These are phyloP conservation scores for Teleopsis dalmanni DNA, from an alignment of 1,140 invertebrate genomes.

Conservation along the genomic window DNA sequence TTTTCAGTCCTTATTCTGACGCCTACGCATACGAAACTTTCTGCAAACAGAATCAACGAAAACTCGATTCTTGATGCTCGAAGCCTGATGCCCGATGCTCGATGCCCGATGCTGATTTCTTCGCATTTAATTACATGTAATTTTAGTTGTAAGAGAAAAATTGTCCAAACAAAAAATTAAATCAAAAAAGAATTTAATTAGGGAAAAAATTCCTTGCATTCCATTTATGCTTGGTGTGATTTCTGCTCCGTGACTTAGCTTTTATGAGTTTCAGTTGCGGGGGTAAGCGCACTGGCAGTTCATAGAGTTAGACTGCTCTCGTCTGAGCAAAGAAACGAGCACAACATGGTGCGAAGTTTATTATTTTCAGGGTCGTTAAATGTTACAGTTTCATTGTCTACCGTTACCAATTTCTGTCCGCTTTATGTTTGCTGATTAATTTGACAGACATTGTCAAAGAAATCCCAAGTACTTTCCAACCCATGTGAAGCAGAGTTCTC, in stretches of 20 bases:
- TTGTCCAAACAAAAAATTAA: too few species aligned
- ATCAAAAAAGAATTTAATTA: not conserved
- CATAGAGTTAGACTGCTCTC: not conserved
- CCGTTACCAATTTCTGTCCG: not conserved
- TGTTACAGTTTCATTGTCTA: not conserved
- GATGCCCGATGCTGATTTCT: too few species aligned
- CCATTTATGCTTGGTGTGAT: conserved; percentile 4
- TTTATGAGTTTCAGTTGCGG: not conserved
- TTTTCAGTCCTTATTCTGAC: not conserved
- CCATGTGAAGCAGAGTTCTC: too few species aligned
- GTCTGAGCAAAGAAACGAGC: too few species aligned
- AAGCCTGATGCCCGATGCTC: too few species aligned
- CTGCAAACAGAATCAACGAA: too few species aligned
- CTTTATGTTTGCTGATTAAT: too few species aligned
- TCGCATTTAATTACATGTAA: conserved; percentile 2
- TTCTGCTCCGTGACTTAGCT: not conserved
- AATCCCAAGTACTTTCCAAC: too few species aligned
- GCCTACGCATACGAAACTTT: too few species aligned
- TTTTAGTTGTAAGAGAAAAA: too few species aligned
- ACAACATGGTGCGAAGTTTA: not conserved
- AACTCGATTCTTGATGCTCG: too few species aligned
- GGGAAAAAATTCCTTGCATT: conserved; percentile 1
- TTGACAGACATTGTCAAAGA: too few species aligned
- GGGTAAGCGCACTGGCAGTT: not conserved
- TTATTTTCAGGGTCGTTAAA: not conserved